phyloP scores from a whole-genome alignment of 2,113 vertebrate genomes.

The Myotis brandtii region DNA sequence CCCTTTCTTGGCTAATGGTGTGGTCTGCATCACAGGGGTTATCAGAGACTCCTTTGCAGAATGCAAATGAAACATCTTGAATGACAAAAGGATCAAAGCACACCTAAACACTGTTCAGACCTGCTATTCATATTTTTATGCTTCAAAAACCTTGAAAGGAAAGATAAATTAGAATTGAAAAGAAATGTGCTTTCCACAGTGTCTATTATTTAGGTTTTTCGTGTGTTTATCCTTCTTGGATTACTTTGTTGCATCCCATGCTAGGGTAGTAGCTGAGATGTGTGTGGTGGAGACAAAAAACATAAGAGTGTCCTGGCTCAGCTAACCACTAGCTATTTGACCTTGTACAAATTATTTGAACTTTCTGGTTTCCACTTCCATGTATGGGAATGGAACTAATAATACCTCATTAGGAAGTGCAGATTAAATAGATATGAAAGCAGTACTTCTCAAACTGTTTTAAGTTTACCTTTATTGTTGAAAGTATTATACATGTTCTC shows the following conservation, averaged over 20 bases:
- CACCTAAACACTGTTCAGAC: slow-evolving; percentile 60
- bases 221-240: background rate
- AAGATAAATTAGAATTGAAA: slow-evolving; percentile 52
- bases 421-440: slow-evolving; percentile 16
- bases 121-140: slow-evolving; percentile 38
- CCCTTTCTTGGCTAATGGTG: slow-evolving; percentile 42
- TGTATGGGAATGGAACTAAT: background rate
- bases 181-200: slow-evolving; percentile 18
- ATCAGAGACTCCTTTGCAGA: slow-evolving; percentile 49
- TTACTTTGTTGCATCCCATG: background rate
- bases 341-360: slow-evolving; percentile 15
- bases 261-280: background rate
- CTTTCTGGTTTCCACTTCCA: slow-evolving; percentile 24
- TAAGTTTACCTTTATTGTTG: no score
- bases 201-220: slow-evolving; percentile 27
- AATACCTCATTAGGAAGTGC: slow-evolving; percentile 15
- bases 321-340: background rate
- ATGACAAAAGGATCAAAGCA: slow-evolving; percentile 66
- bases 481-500: no score
- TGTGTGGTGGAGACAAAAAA: background rate
- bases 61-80: slow-evolving; percentile 65
- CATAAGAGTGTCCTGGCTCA: background rate
- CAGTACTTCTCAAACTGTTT: background rate
- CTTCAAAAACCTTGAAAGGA: slow-evolving; percentile 52
- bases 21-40: slow-evolving; percentile 40